phyloP scores from a whole-genome alignment of 92 coral and sea anemone genomes.

The Diadumene lineata region DNA sequence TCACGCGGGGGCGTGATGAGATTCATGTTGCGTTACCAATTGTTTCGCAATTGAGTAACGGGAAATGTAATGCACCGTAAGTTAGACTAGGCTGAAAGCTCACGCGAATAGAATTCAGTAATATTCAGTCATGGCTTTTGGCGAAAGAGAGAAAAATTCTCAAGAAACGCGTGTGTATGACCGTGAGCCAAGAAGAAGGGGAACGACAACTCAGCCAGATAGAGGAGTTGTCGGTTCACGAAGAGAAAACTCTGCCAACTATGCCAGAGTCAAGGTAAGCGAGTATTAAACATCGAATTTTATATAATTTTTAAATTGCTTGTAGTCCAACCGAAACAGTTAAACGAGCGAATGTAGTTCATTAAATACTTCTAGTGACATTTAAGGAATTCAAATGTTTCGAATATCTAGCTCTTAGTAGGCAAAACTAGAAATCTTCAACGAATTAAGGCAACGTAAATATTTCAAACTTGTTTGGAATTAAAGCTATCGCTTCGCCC shows the following conservation, averaged over 20 bases:
- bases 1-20: background rate
- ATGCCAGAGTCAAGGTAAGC: conserved; percentile 9
- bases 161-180: conserved; percentile 17
- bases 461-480: conserved; percentile 19
- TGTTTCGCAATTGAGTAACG: conserved; percentile 8
- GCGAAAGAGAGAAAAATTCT: conserved; percentile 21
- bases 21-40: background rate
- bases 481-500: background rate
- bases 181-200: background rate
- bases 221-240: background rate
- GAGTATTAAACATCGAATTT: background rate
- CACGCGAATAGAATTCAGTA: too few relatives aligned
- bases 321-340: background rate
- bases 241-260: conserved; percentile 4
- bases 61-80: background rate
- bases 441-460: conserved; percentile 3
- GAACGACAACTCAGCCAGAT: background rate
- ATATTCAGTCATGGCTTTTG: conserved; percentile 35
- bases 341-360: background rate
- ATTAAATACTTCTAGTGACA: too few relatives aligned
- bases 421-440: background rate
- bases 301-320: background rate
- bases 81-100: background rate
- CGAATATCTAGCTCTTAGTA: too few relatives aligned
- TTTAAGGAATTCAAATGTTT: too few relatives aligned